phyloP scores from a whole-genome alignment of 2,888 invertebrate species.

The Trissolcus japonicus region DNA sequence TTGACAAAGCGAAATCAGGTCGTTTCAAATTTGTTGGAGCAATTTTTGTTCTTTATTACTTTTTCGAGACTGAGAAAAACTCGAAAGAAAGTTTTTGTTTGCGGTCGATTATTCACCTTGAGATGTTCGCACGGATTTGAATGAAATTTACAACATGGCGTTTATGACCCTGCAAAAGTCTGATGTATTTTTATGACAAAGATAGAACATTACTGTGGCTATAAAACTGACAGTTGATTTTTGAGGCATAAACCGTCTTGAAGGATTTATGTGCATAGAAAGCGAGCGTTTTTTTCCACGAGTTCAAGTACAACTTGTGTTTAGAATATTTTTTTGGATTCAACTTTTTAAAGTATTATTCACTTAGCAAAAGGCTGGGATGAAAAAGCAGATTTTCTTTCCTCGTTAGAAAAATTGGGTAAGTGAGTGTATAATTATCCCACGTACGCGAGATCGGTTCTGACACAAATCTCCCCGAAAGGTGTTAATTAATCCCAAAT shows the following conservation, averaged over 20 bases:
- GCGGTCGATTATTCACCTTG: neutral
- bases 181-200: neutral
- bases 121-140: neutral
- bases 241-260: slow-evolving; percentile 21
- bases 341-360: too few species aligned
- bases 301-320: slow-evolving; percentile 1
- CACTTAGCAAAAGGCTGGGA: too few species aligned
- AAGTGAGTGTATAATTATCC: too few species aligned
- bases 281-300: slow-evolving; percentile 12
- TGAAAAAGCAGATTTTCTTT: too few species aligned
- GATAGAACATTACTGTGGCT: slow-evolving; percentile 2
- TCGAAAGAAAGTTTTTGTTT: neutral
- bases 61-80: neutral
- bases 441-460: too few species aligned
- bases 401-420: too few species aligned
- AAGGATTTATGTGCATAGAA: slow-evolving; percentile 15
- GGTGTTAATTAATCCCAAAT: slow-evolving; percentile 30
- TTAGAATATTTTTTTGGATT: neutral
- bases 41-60: neutral
- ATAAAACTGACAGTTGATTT: slow-evolving; percentile 38
- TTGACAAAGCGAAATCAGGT: slow-evolving; percentile 46
- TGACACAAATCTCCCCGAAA: slow-evolving; percentile 1
- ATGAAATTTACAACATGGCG: neutral
- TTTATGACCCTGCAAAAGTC: neutral
- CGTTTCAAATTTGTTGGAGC: neutral